Percentiles rank a stretch among this genome's conserved stretches.
phyloP scores from a whole-genome alignment of 2,888 invertebrate species.

The Scaptomyza reducta region DNA sequence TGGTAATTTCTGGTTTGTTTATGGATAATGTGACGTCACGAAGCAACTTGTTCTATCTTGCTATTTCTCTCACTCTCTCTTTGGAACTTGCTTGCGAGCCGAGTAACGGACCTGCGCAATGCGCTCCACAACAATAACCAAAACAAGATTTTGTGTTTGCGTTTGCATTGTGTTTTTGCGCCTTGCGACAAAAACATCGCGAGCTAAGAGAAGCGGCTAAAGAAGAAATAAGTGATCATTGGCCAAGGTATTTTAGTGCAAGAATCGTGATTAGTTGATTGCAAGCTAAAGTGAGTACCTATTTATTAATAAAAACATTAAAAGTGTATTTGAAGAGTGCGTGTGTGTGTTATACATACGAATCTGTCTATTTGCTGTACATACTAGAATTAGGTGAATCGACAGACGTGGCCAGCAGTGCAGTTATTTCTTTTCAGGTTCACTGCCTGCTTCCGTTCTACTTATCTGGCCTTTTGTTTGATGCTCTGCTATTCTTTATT shows the following conservation, averaged over 20 bases:
- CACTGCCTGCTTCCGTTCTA: slow-evolving; percentile 75
- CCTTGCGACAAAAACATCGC: slow-evolving; percentile 51
- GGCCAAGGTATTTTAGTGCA: slow-evolving; percentile 27
- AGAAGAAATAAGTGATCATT: slow-evolving; percentile 3
- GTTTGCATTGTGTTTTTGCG: slow-evolving; percentile 57
- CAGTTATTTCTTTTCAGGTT: slow-evolving; percentile 73
- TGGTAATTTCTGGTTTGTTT: no score
- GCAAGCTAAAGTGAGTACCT: slow-evolving; percentile 31
- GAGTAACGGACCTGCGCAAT: slow-evolving; percentile 53
- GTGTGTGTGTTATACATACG: not conserved
- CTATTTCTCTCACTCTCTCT: slow-evolving; percentile 14
- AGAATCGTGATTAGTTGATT: slow-evolving; percentile 27
- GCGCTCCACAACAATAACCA: slow-evolving; percentile 47
- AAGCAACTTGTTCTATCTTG: not conserved
- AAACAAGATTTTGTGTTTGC: slow-evolving; percentile 54
- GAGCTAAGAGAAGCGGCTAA: slow-evolving; percentile 20
- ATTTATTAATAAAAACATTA: not conserved
- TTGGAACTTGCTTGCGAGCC: slow-evolving; percentile 12
- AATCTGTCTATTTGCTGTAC: slow-evolving; percentile 6
- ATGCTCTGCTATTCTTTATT: slow-evolving; percentile 34
- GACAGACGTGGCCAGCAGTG: slow-evolving; percentile 32
- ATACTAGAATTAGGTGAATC: slow-evolving; percentile 26
- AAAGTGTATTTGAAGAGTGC: not conserved
- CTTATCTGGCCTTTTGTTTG: slow-evolving; percentile 67
- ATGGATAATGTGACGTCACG: slow-evolving; percentile 28